Evolutionary conservation across 2,113 vertebrate species (phyloP).

Genomic region (Apteryx mantelli): DNA sequence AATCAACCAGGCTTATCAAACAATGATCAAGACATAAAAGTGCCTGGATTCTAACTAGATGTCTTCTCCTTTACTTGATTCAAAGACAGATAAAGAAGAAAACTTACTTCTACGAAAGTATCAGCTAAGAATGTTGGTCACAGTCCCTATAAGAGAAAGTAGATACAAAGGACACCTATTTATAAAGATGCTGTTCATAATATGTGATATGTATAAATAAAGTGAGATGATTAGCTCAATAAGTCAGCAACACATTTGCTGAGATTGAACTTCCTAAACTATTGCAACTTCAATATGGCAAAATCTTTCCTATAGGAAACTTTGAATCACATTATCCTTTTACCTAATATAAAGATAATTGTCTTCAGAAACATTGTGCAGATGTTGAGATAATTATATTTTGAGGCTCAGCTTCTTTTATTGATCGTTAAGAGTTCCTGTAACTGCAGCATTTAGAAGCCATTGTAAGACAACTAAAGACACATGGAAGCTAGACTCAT

Average conservation of each 20-base stretch:
- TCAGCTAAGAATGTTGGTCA: background rate
- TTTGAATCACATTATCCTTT: background rate
- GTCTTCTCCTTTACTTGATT: background rate
- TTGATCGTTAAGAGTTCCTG: background rate
- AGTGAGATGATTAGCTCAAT: background rate
- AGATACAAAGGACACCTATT: background rate
- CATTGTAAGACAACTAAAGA: background rate
- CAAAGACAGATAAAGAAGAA: background rate
- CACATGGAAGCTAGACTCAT: background rate
- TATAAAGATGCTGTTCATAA: background rate
- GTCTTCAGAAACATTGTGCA: background rate
- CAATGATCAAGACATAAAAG: background rate
- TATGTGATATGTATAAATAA: accelerated
- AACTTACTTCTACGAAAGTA: background rate
- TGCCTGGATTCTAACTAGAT: background rate
- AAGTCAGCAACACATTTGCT: background rate
- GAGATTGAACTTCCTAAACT: background rate
- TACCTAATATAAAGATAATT: background rate
- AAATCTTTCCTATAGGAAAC: background rate
- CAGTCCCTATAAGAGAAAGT: background rate
- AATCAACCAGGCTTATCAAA: background rate
- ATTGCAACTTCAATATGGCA: background rate
- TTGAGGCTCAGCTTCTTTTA: background rate
- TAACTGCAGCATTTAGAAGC: background rate
- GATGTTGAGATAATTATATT: background rate